These are phyloP conservation scores for Proteles cristata DNA, from an alignment of 2,113 vertebrate species.

Conservation along the genomic window DNA sequence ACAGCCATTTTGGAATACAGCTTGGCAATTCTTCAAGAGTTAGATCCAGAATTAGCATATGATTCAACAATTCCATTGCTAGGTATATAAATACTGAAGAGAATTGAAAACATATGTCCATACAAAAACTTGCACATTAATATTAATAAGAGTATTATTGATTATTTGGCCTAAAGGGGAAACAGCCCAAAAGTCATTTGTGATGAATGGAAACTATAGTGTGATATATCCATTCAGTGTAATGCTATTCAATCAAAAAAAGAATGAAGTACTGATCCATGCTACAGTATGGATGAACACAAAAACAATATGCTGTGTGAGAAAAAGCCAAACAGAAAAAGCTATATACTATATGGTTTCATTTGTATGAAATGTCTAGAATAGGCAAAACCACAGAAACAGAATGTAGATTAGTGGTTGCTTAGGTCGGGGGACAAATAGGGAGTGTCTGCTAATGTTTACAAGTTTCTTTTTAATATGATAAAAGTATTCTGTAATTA, in stretches of 20 bases:
- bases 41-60: not conserved
- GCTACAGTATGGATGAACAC: not conserved
- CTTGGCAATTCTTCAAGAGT: not conserved
- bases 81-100: not conserved
- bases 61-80: not conserved
- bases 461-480: not conserved
- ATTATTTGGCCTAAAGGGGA: not conserved
- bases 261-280: not conserved
- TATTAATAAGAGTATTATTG: not conserved
- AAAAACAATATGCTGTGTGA: not conserved
- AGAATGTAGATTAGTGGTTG: not conserved
- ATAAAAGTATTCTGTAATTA: slow-evolving; percentile 6
- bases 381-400: not conserved
- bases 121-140: not conserved
- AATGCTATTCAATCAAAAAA: not conserved
- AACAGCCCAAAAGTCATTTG: not conserved
- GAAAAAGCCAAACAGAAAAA: not conserved
- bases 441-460: not conserved
- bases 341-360: not conserved
- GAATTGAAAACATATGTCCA: not conserved
- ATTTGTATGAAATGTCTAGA: not conserved
- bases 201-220: not conserved
- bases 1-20: not conserved
- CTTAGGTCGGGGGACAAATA: not conserved
- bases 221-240: not conserved